Base-by-base conservation (phyloP, 2,888 invertebrate genomes). In the Cryptus armator region DNA sequence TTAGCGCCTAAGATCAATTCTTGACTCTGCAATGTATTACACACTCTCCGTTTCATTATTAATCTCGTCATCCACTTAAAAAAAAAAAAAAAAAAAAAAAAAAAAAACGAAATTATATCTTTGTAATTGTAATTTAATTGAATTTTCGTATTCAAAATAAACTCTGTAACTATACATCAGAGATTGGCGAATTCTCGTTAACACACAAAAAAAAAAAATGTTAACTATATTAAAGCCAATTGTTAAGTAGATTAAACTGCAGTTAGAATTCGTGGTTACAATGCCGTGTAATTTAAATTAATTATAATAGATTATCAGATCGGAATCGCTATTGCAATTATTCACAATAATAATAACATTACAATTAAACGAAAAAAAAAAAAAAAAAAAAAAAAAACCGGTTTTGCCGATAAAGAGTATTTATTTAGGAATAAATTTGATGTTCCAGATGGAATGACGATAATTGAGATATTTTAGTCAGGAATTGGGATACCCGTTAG, bases 401-500 rank as follows among this genome's bases (percentile, higher is more conserved):
- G 12, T 14, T 48, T 48, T 48, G 12, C 14, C 48, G n/a, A 48
- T 14, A 12, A 48, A 48, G 12, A 2, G n/a, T 48, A 48, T 1
- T 48, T n/a, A 48, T 48, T 48, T n/a, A n/a, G 48, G n/a, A n/a
- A 48, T 48, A 48, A 48, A 10, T 48, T 48, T 48, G 48, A 12
- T 48, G 12, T 48, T 37, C 37, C 37, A 48, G 48, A 9, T 53
- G 53, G 16, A 53, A n/a, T 12, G 14, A 48, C 10, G 3, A 14
- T 48, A 12, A 14, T 48, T 9, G 24, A 24, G 24, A 24, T 24
- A 24, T 56, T 56, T 10, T 16, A 9, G 53, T 74, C 74, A 62
- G 46, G 46, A 74, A 46, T 46, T 29, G 74, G 24, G 19, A 56
- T 56, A 56, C 24, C 24, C 24, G 24, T 24, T 56, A 56, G 56